A percentile compares a stretch with the other conserved stretches of the same genome.
Conservation (phyloP, 1,140 invertebrate species). For the Orchestia grillus region DNA sequence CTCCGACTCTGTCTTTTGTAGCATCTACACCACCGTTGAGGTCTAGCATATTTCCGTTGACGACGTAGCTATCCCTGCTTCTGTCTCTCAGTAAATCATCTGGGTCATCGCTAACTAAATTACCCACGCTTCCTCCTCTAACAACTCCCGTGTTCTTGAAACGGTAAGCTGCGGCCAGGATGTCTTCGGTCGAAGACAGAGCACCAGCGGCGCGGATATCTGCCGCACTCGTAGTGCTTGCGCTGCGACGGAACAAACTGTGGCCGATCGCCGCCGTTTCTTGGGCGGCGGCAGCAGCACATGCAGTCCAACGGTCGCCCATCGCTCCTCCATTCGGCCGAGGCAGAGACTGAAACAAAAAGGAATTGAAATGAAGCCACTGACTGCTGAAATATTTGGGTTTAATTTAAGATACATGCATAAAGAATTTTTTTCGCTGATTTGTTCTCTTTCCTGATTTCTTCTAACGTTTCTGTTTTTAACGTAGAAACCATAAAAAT, state of each 20-base stretch:
- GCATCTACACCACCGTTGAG: not conserved
- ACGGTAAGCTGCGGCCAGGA: constrained; percentile 4
- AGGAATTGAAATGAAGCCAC: not conserved
- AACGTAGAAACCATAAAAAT: too few relatives aligned
- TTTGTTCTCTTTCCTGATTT: too few relatives aligned
- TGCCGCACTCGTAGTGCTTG: constrained; percentile 22
- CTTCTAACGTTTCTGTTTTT: too few relatives aligned
- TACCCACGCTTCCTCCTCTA: constrained; percentile 23
- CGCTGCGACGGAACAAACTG: constrained; percentile 55
- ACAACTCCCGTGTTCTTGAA: not conserved
- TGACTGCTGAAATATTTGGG: not conserved
- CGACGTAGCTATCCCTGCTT: not conserved
- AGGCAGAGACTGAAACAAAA: constrained; percentile 59
- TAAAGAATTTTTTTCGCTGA: too few relatives aligned
- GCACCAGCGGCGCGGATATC: not conserved
- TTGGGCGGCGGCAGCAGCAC: constrained; percentile 52
- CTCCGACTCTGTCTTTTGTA: not conserved
- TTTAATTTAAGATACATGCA: not conserved
- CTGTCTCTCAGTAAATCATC: not conserved
- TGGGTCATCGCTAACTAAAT: not conserved
- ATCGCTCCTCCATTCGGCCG: constrained; percentile 57
- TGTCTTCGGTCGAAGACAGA: not conserved
- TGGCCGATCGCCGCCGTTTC: constrained; percentile 52
- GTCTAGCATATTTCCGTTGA: not conserved
- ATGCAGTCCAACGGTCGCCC: constrained; percentile 55